phyloP scores from a whole-genome alignment of 2,113 vertebrate genomes.

The Pseudorasbora parva region DNA sequence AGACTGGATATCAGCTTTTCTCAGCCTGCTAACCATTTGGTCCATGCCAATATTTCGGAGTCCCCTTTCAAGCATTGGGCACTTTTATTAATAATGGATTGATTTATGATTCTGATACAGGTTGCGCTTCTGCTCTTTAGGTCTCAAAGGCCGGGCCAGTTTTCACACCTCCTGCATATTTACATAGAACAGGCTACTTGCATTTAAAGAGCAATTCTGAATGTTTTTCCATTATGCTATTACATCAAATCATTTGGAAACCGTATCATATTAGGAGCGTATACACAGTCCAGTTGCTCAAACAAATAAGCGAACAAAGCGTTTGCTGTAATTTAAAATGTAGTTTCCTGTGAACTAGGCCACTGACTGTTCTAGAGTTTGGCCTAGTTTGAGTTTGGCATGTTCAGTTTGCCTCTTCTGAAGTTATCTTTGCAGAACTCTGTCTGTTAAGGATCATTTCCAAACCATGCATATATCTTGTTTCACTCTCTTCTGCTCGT shows the following conservation, averaged over 20 bases:
- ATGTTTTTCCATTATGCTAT: not conserved
- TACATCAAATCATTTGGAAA: not conserved
- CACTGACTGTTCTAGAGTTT: not conserved
- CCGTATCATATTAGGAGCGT: not conserved
- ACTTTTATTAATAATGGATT: not conserved
- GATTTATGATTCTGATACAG: not conserved
- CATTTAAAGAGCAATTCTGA: not conserved
- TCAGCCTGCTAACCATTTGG: not conserved
- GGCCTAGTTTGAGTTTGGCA: constrained; percentile 8
- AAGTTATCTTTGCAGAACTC: not conserved
- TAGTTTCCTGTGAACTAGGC: not conserved
- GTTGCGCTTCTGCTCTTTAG: not conserved
- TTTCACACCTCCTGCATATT: too few species aligned
- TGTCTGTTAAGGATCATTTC: not conserved
- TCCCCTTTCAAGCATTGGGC: not conserved
- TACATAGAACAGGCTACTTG: not conserved
- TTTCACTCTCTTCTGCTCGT: constrained; percentile 12
- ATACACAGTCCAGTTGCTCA: not conserved
- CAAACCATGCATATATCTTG: not conserved
- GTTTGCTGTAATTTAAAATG: not conserved
- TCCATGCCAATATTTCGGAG: not conserved
- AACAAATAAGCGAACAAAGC: not conserved
- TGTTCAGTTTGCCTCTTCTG: constrained; percentile 1
- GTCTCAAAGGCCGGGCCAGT: not conserved
- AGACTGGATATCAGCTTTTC: not conserved